Conservation (phyloP, 1,140 invertebrate genomes). For the Zeugodacus cucurbitae region DNA sequence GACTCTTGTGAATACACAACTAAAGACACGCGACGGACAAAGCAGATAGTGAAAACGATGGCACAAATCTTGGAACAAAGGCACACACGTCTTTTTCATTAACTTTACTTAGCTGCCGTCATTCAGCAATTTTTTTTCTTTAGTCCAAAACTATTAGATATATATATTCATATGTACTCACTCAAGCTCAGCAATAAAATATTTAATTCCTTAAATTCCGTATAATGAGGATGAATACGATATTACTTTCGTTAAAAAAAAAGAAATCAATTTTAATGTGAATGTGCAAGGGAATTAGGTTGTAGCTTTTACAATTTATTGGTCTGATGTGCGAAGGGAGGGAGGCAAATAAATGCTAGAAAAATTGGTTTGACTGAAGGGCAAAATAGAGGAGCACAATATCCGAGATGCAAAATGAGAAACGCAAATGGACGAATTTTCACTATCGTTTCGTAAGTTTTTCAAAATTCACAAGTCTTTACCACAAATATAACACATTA, state of each 20-base stretch:
- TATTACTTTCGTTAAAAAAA: not conserved
- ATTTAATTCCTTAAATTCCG: not conserved
- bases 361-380: not conserved
- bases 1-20: not conserved
- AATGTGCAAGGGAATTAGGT: not conserved
- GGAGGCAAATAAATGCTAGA: not conserved
- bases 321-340: not conserved
- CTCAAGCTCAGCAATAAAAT: not conserved
- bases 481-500: too few species aligned
- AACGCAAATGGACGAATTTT: slow-evolving; percentile 21
- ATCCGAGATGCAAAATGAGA: not conserved
- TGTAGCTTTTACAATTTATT: not conserved
- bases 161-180: not conserved
- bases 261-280: not conserved
- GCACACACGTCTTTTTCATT: not conserved
- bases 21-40: not conserved
- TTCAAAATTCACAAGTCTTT: not conserved
- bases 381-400: not conserved
- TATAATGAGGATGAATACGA: not conserved
- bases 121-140: not conserved
- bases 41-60: not conserved
- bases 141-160: not conserved
- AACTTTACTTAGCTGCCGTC: not conserved
- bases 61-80: not conserved
- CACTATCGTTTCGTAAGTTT: not conserved